A percentile compares a stretch with the other conserved stretches of the same genome.
These are phyloP conservation scores for Entosphenus tridentatus DNA, from an alignment of 2,113 vertebrate genomes.

Conservation along the genomic window DNA sequence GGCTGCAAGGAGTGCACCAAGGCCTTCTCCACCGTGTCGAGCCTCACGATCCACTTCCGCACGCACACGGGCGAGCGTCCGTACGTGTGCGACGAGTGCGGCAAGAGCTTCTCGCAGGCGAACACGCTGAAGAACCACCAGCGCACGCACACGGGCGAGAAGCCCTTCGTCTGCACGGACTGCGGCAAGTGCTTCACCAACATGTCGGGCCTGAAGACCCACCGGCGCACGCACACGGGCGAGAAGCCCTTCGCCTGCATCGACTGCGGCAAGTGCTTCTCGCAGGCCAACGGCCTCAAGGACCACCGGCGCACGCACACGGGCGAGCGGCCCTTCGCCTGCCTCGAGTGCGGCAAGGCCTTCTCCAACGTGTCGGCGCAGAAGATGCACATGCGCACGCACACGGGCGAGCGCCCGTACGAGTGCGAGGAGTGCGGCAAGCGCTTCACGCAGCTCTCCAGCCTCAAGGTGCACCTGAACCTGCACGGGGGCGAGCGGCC, in stretches of 20 bases:
- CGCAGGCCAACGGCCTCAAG: not conserved
- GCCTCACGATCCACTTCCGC: constrained; percentile 60
- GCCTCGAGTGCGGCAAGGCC: not conserved
- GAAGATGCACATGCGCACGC: constrained; percentile 1
- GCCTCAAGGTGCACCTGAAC: constrained; percentile 17
- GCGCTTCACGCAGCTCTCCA: constrained; percentile 11
- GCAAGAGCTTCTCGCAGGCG: constrained; percentile 50
- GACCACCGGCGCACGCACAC: constrained; percentile 2
- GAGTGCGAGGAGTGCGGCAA: not conserved
- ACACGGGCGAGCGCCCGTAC: not conserved
- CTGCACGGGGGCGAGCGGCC: constrained; percentile 17
- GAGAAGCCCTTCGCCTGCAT: not conserved
- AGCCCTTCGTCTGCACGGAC: constrained; percentile 37
- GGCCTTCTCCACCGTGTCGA: constrained; percentile 59
- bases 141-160: constrained; percentile 43
- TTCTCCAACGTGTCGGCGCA: not conserved
- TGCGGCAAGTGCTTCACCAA: constrained; percentile 15
- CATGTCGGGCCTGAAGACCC: not conserved
- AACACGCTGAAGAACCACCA: constrained; percentile 56
- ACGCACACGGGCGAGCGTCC: constrained; percentile 48
- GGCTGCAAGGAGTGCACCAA: constrained; percentile 48
- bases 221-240: not conserved
- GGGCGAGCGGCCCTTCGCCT: not conserved
- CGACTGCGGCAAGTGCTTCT: not conserved
- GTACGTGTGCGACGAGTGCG: constrained; percentile 47